phyloP scores from a whole-genome alignment of 1,140 invertebrate genomes.

The Magallana gigas region DNA sequence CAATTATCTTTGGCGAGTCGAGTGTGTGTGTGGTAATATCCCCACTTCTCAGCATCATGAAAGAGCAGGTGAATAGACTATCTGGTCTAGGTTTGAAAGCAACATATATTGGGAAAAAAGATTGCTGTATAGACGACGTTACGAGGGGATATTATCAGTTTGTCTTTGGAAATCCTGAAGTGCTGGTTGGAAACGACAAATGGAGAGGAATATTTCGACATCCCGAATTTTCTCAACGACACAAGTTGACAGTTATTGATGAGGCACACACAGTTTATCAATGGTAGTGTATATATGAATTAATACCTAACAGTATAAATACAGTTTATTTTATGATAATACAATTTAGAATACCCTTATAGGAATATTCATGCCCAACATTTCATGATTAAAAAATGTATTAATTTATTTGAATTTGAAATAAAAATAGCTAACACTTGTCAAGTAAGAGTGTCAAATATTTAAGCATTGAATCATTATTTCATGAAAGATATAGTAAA shows the following conservation, averaged over 20 bases:
- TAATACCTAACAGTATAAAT: too few relatives aligned
- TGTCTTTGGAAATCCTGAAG: slow-evolving; percentile 39
- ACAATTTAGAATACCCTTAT: too few relatives aligned
- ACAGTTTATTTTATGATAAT: too few relatives aligned
- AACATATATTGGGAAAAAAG: slow-evolving; percentile 29
- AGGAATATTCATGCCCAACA: too few relatives aligned
- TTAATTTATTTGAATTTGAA: too few relatives aligned
- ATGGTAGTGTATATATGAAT: not conserved
- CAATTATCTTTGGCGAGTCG: not conserved
- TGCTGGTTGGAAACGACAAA: slow-evolving; percentile 9
- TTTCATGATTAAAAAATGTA: too few relatives aligned
- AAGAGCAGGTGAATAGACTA: not conserved
- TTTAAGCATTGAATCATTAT: too few relatives aligned
- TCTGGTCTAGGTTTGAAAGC: slow-evolving; percentile 20
- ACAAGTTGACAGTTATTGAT: slow-evolving; percentile 32
- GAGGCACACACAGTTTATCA: slow-evolving; percentile 42
- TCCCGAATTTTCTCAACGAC: not conserved
- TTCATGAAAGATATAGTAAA: too few relatives aligned
- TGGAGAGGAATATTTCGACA: slow-evolving; percentile 12
- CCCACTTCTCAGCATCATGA: slow-evolving; percentile 36
- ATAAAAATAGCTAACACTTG: too few relatives aligned
- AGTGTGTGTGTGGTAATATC: not conserved
- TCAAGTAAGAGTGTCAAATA: too few relatives aligned
- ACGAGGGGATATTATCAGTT: slow-evolving; percentile 22
- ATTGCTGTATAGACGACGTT: not conserved